Evolutionary conservation across 2,113 vertebrate genomes (phyloP).

Genomic region (Prunella himalayana): DNA sequence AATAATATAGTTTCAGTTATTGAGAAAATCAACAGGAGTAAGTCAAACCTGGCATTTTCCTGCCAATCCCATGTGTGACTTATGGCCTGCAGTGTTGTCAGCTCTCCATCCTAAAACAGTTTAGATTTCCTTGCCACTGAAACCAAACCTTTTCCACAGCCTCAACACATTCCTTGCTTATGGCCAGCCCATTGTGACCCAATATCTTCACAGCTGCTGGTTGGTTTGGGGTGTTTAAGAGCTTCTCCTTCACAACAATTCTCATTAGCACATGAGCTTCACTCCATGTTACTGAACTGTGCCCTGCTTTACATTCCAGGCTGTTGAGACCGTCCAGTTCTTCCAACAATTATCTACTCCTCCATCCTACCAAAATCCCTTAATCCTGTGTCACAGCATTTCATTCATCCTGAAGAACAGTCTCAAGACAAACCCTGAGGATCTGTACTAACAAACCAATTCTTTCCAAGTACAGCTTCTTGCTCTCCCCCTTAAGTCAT

Average conservation of each 20-base stretch:
- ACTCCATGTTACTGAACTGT: neutral
- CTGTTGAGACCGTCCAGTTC: neutral
- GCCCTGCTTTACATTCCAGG: neutral
- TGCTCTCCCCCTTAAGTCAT: neutral
- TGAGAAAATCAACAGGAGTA: neutral
- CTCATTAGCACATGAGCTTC: neutral
- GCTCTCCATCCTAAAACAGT: neutral
- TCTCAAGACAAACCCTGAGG: neutral
- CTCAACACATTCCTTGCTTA: neutral
- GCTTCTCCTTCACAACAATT: neutral
- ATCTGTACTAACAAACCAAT: neutral
- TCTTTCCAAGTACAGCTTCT: neutral
- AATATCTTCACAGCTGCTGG: accelerated
- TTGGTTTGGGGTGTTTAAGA: neutral
- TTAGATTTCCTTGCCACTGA: neutral
- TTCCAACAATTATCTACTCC: neutral
- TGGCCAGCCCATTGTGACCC: neutral
- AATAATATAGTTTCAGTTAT: neutral
- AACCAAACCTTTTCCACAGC: neutral
- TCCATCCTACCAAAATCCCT: neutral
- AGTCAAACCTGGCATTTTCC: neutral
- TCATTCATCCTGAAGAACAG: neutral
- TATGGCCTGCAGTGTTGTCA: neutral
- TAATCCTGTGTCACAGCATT: too few relatives aligned
- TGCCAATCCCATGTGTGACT: accelerated